Percentiles rank a stretch among this genome's conserved stretches.
Conservation (phyloP, 1,140 invertebrate genomes). For the Orius insidiosus region DNA sequence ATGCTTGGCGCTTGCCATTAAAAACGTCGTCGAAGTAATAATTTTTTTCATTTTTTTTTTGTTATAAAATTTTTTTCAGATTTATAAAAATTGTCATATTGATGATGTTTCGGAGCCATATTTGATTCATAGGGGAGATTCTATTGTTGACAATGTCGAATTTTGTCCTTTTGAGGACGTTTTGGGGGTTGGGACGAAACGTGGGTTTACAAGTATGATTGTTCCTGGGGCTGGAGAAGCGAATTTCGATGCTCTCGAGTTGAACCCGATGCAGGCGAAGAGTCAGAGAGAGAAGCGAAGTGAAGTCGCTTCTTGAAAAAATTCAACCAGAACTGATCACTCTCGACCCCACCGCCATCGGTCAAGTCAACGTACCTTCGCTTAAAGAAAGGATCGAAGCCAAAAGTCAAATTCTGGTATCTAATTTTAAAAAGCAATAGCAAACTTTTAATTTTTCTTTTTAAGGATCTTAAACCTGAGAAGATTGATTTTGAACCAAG, state of each 20-base stretch:
- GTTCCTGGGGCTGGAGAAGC: slow-evolving; percentile 88
- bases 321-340: slow-evolving; percentile 86
- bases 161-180: slow-evolving; percentile 98
- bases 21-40: slow-evolving; percentile 69
- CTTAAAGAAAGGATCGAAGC: slow-evolving; percentile 66
- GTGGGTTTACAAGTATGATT: slow-evolving; percentile 76
- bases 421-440: slow-evolving; percentile 15
- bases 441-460: slow-evolving; percentile 16
- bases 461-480: slow-evolving; percentile 58
- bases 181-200: slow-evolving; percentile 68
- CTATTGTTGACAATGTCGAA: slow-evolving; percentile 48
- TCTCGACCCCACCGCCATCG: slow-evolving; percentile 58
- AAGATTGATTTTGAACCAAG: slow-evolving; percentile 57
- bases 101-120: slow-evolving; percentile 46
- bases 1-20: slow-evolving; percentile 58
- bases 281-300: slow-evolving; percentile 84
- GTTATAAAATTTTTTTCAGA: no score
- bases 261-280: slow-evolving; percentile 92
- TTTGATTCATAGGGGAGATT: slow-evolving; percentile 52
- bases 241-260: slow-evolving; percentile 88
- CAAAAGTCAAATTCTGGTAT: slow-evolving; percentile 53
- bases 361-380: slow-evolving; percentile 57
- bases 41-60: no score
- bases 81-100: slow-evolving; percentile 45
- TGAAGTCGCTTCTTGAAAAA: slow-evolving; percentile 93